Percentiles rank a stretch among this genome's conserved stretches.
Conservation (phyloP, 1,140 invertebrate species). For the Sycophaga agraensis region DNA sequence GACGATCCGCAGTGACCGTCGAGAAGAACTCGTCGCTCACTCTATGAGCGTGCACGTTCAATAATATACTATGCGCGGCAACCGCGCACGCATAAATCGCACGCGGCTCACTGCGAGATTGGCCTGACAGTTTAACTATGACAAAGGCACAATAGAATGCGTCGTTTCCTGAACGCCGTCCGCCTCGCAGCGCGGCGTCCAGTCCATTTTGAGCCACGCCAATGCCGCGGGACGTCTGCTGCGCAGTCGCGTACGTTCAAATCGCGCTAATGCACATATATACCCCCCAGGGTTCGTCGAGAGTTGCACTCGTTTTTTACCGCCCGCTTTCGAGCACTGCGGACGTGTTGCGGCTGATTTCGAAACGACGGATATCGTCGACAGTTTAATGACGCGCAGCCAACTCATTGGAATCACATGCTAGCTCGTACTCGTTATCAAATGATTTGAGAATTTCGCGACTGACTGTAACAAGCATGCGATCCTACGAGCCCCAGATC, state of each 20-base stretch:
- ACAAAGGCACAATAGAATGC: constrained; percentile 58
- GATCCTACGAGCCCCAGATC: too few species aligned
- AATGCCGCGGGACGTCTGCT: background rate
- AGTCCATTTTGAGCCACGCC: too few species aligned
- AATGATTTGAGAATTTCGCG: constrained; percentile 43
- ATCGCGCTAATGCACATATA: background rate
- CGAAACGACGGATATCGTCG: constrained; percentile 54
- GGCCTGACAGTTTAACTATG: constrained; percentile 58
- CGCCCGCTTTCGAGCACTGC: background rate
- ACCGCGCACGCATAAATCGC: constrained; percentile 39
- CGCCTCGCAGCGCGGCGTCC: too few species aligned
- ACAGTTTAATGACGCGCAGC: constrained; percentile 55
- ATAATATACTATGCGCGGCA: constrained; percentile 29
- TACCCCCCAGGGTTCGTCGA: background rate
- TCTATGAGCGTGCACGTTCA: too few species aligned
- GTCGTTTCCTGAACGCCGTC: constrained; percentile 51
- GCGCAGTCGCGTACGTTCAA: background rate
- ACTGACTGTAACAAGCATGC: too few species aligned
- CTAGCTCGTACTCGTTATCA: constrained; percentile 41
- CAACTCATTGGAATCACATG: background rate
- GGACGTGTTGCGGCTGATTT: constrained; percentile 34
- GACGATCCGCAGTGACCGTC: too few species aligned
- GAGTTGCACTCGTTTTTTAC: background rate
- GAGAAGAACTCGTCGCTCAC: too few species aligned
- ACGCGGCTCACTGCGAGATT: constrained; percentile 45